A percentile compares a stretch with the other conserved stretches of the same genome.
Evolutionary conservation across 1,140 invertebrate species (phyloP).

Genomic region (Drosophila kepulauana): DNA sequence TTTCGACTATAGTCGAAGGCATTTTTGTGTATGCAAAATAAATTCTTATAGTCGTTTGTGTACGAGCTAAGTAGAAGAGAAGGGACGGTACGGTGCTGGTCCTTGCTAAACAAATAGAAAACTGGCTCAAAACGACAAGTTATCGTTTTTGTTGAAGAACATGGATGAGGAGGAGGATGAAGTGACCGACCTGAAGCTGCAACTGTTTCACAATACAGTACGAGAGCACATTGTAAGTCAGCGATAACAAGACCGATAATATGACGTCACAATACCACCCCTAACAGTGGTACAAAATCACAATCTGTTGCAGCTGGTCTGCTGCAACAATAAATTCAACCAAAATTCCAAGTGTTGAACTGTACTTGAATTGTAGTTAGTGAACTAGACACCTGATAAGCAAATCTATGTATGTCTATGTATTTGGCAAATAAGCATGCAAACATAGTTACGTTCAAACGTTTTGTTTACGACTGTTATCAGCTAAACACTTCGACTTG

Average conservation of each 20-base stretch:
- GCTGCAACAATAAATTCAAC: slow-evolving; percentile 12
- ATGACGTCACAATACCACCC: slow-evolving; percentile 44
- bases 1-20: slow-evolving; percentile 16
- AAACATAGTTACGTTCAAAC: slow-evolving; percentile 8
- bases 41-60: slow-evolving; percentile 11
- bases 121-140: slow-evolving; percentile 73
- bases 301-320: slow-evolving; percentile 25
- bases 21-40: slow-evolving; percentile 12
- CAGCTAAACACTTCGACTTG: slow-evolving; percentile 36
- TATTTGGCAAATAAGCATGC: slow-evolving; percentile 2
- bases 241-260: slow-evolving; percentile 10
- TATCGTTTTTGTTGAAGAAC: slow-evolving; percentile 63
- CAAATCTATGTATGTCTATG: slow-evolving; percentile 1
- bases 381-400: slow-evolving; percentile 8
- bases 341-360: slow-evolving; percentile 1
- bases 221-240: slow-evolving; percentile 95
- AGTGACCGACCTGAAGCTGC: slow-evolving; percentile 91
- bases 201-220: slow-evolving; percentile 96
- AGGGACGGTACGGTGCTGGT: background rate
- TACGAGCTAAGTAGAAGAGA: slow-evolving; percentile 8
- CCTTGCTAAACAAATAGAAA: slow-evolving; percentile 41
- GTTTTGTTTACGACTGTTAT: slow-evolving; percentile 71
- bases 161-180: slow-evolving; percentile 87
- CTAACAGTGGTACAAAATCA: slow-evolving; percentile 4
- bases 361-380: slow-evolving; percentile 12